phyloP scores from a whole-genome alignment of 2,888 invertebrate genomes.

The Papilio elwesi region DNA sequence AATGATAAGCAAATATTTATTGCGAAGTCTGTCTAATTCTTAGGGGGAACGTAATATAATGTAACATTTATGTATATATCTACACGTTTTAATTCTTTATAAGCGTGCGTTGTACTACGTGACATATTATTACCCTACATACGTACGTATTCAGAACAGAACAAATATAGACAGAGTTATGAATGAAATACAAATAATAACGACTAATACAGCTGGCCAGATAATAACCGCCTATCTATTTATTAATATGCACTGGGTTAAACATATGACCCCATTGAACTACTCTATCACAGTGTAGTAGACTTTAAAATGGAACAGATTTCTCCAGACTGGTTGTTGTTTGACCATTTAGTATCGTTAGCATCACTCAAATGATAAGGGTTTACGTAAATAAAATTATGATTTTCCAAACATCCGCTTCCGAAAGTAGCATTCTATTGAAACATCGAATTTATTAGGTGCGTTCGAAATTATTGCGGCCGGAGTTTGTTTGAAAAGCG shows the following conservation, averaged over 20 bases:
- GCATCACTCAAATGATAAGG: constrained; percentile 49
- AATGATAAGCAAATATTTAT: no score
- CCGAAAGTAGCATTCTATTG: constrained; percentile 46
- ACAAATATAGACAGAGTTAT: constrained; percentile 35
- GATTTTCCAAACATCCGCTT: constrained; percentile 60
- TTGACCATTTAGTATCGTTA: constrained; percentile 34
- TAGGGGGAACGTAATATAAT: no score
- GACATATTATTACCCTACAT: constrained; percentile 17
- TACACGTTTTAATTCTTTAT: not conserved
- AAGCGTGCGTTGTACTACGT: not conserved
- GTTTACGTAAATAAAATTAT: constrained; percentile 53
- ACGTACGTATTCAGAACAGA: constrained; percentile 26
- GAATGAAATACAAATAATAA: constrained; percentile 39
- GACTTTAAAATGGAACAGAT: constrained; percentile 29
- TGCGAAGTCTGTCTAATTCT: no score
- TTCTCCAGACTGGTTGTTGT: constrained; percentile 2
- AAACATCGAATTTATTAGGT: constrained; percentile 47
- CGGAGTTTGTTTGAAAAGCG: constrained; percentile 19
- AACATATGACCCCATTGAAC: constrained; percentile 5
- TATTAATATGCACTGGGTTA: constrained; percentile 31
- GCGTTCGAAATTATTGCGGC: constrained; percentile 43
- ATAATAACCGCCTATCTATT: constrained; percentile 33
- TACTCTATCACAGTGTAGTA: constrained; percentile 31
- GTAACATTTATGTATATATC: no score
- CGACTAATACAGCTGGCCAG: constrained; percentile 34